Evolutionary conservation across 2,888 invertebrate species (phyloP).

Genomic region (Synanthedon vespiformis): DNA sequence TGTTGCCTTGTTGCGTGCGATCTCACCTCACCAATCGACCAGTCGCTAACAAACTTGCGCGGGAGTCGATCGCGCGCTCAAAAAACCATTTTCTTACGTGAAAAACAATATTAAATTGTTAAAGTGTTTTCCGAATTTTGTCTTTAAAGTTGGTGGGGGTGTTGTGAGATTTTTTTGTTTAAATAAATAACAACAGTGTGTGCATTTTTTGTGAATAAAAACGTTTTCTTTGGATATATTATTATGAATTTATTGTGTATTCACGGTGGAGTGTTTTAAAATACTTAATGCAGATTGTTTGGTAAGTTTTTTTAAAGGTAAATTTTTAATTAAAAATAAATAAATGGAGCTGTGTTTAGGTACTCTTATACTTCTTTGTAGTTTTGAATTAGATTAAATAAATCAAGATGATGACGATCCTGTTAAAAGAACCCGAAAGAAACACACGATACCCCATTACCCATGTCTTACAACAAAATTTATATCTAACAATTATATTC

Average conservation of each 20-base stretch:
- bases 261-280: background rate
- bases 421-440: too few species aligned
- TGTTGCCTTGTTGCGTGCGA: too few species aligned
- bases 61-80: conserved; percentile 31
- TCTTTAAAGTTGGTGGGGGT: background rate
- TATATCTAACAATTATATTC: too few species aligned
- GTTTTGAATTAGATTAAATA: too few species aligned
- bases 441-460: too few species aligned
- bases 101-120: conserved; percentile 5
- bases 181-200: background rate
- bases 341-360: too few species aligned
- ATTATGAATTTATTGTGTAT: background rate
- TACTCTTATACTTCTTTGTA: too few species aligned
- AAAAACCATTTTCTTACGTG: conserved; percentile 13
- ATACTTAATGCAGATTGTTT: background rate
- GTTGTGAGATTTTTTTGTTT: background rate
- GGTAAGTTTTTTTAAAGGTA: background rate
- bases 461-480: too few species aligned
- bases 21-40: conserved; percentile 13
- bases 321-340: too few species aligned
- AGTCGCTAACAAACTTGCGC: conserved; percentile 48
- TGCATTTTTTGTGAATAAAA: background rate
- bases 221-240: background rate
- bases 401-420: too few species aligned
- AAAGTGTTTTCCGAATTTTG: background rate